phyloP scores from a whole-genome alignment of 2,888 invertebrate species.

The Eudemis profundana region DNA sequence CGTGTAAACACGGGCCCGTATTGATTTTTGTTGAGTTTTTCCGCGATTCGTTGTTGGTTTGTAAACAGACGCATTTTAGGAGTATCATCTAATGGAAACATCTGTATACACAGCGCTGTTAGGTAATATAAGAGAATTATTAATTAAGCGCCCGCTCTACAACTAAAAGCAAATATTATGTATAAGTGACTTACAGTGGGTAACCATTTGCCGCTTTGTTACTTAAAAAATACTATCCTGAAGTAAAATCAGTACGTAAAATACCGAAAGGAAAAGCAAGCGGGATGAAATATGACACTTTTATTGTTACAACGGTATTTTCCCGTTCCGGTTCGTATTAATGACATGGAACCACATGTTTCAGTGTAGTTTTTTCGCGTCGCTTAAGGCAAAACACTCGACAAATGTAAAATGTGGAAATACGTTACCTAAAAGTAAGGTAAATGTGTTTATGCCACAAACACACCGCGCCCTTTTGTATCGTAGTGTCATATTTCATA shows the following conservation, averaged over 20 bases:
- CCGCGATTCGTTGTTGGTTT: slow-evolving; percentile 28
- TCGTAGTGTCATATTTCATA: slow-evolving; percentile 34
- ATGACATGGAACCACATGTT: slow-evolving; percentile 16
- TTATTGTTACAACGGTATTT: slow-evolving; percentile 12
- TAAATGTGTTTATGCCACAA: slow-evolving; percentile 40
- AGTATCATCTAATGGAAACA: background rate
- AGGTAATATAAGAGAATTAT: background rate
- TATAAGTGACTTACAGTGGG: too few relatives aligned
- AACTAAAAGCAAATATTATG: too few relatives aligned
- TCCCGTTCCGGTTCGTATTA: slow-evolving; percentile 9
- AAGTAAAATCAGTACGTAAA: background rate
- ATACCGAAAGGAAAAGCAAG: slow-evolving; percentile 12
- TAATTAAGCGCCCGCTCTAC: too few relatives aligned
- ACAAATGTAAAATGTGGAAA: slow-evolving; percentile 49
- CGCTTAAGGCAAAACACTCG: slow-evolving; percentile 53
- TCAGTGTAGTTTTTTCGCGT: slow-evolving; percentile 50
- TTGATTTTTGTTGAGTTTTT: slow-evolving; percentile 68
- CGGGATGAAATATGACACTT: slow-evolving; percentile 11
- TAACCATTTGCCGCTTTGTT: background rate
- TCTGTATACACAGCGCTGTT: background rate
- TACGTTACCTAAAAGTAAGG: slow-evolving; percentile 38
- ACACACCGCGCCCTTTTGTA: slow-evolving; percentile 26
- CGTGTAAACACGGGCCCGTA: slow-evolving; percentile 67
- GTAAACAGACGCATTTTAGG: slow-evolving; percentile 4
- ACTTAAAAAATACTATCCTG: background rate